phyloP scores from a whole-genome alignment of 2,113 vertebrate species.

The Campylorhamphus procurvoides region DNA sequence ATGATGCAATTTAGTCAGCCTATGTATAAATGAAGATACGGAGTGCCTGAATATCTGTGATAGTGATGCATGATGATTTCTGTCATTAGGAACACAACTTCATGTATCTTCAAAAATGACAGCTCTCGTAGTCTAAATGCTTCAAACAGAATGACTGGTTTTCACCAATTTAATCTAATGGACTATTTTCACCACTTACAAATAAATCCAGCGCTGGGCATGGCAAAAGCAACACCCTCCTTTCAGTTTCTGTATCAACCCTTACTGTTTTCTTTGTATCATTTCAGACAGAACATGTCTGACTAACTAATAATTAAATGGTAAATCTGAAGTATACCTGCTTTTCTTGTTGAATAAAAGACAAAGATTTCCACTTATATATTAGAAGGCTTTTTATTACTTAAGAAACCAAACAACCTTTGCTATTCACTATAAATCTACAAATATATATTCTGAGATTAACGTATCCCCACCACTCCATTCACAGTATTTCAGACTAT shows the following conservation, averaged over 20 bases:
- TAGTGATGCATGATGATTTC: not conserved
- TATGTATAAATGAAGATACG: not conserved
- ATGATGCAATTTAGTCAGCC: not conserved
- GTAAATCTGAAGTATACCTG: not conserved
- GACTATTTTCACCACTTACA: not conserved
- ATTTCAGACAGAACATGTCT: not conserved
- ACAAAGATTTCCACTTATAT: not conserved
- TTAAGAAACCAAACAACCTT: not conserved
- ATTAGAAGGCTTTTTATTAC: not conserved
- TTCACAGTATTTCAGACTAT: not conserved
- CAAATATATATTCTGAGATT: not conserved
- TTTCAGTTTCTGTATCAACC: not conserved
- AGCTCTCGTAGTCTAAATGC: not conserved
- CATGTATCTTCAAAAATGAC: not conserved
- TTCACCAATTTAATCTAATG: not conserved
- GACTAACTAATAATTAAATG: not conserved
- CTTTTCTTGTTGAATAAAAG: not conserved
- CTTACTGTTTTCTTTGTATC: not conserved
- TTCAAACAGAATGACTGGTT: slow-evolving; percentile 3
- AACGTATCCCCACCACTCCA: not conserved
- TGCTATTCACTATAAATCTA: not conserved
- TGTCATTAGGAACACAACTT: not conserved
- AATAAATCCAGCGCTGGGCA: not conserved
- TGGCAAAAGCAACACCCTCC: not conserved
- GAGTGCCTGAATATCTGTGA: not conserved